A percentile compares a stretch with the other conserved stretches of the same genome.
phyloP scores from a whole-genome alignment of 2,888 invertebrate species.

The Entomobrya proxima region DNA sequence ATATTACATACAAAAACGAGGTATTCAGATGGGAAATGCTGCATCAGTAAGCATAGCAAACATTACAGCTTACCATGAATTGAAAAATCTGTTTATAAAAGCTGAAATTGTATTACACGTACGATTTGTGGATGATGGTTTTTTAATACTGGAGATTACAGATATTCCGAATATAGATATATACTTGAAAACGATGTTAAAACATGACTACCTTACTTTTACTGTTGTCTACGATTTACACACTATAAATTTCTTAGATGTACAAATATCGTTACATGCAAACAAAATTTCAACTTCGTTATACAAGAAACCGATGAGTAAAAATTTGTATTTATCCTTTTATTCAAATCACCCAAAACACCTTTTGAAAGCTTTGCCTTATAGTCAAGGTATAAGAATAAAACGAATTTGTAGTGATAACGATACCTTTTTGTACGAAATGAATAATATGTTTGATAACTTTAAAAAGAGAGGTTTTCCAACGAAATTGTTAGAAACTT shows the following conservation, averaged over 20 bases:
- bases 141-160: slow-evolving; percentile 2
- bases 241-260: neutral
- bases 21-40: neutral
- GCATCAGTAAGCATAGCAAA: neutral
- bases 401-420: neutral
- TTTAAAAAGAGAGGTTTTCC: neutral
- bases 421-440: neutral
- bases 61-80: neutral
- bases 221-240: neutral
- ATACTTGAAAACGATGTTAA: neutral
- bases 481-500: neutral
- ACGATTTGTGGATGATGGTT: slow-evolving; percentile 32
- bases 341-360: slow-evolving; percentile 4
- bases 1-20: neutral
- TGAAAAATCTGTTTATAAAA: slow-evolving; percentile 7
- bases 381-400: neutral
- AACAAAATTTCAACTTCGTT: neutral
- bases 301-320: slow-evolving; percentile 11
- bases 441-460: neutral
- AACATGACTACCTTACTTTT: slow-evolving; percentile 27
- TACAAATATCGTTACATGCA: neutral
- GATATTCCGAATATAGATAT: neutral
- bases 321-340: neutral
- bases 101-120: slow-evolving; percentile 12
- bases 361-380: neutral